Evolutionary conservation across 2,888 invertebrate genomes (phyloP).

Genomic region (Sarcophaga caerulescens): DNA sequence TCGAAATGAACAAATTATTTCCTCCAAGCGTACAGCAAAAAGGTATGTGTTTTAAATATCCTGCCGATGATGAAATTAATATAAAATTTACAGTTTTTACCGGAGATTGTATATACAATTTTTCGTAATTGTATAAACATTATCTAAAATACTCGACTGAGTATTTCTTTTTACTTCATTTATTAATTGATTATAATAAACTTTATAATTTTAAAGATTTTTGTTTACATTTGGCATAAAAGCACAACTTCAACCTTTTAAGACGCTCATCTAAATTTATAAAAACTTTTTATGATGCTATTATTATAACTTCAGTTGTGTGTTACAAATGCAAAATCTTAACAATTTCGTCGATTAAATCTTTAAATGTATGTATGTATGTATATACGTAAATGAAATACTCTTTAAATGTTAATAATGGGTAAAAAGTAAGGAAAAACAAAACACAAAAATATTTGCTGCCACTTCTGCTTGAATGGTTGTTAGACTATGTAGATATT

Average conservation of each 20-base stretch:
- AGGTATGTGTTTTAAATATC: too few species aligned
- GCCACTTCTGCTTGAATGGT: neutral
- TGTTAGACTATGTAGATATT: neutral
- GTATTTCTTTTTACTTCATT: neutral
- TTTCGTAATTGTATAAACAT: too few species aligned
- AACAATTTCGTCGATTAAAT: neutral
- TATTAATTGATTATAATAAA: neutral
- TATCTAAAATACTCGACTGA: neutral
- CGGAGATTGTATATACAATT: too few species aligned
- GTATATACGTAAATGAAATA: neutral
- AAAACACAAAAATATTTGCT: neutral
- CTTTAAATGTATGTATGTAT: neutral
- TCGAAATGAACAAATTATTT: too few species aligned
- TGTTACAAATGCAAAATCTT: neutral
- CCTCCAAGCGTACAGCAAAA: too few species aligned
- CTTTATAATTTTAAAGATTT: neutral
- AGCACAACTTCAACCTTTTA: too few species aligned
- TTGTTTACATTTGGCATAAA: neutral
- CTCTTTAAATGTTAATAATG: neutral
- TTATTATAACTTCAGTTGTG: too few species aligned
- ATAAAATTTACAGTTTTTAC: too few species aligned
- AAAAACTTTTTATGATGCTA: too few species aligned
- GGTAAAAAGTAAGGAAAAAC: neutral
- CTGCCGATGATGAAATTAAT: too few species aligned
- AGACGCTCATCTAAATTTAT: too few species aligned